These are phyloP conservation scores for Gyps fulvus DNA, from an alignment of 2,113 vertebrate genomes.

Conservation along the genomic window DNA sequence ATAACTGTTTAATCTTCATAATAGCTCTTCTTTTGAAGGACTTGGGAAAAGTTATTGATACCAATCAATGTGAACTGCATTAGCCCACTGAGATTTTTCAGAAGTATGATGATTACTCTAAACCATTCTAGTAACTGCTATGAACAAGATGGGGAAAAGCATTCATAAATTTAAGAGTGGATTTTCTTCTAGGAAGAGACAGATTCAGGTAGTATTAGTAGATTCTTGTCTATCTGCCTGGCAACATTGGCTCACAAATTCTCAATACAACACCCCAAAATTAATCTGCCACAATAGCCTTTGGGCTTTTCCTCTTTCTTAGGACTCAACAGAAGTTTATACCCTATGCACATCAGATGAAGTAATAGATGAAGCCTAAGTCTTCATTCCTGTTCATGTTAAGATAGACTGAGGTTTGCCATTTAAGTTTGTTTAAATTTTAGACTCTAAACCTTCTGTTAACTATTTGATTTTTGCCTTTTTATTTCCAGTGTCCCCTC, in stretches of 20 bases:
- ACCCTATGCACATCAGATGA: neutral
- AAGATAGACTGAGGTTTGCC: neutral
- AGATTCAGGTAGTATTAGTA: neutral
- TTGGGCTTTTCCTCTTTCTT: neutral
- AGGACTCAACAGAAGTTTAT: neutral
- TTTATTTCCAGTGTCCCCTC: neutral
- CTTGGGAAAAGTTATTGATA: neutral
- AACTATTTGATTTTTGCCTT: neutral
- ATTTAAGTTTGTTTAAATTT: neutral
- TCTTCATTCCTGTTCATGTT: neutral
- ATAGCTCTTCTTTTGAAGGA: neutral
- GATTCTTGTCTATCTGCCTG: neutral
- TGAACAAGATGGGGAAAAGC: neutral
- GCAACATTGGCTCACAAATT: neutral
- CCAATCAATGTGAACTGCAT: neutral
- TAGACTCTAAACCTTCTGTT: neutral
- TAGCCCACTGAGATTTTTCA: neutral
- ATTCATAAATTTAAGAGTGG: neutral
- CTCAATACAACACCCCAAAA: neutral
- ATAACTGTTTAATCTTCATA: neutral
- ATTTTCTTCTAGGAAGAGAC: neutral
- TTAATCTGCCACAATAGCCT: neutral
- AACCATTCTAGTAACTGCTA: neutral
- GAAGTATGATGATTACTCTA: neutral
- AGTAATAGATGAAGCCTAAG: neutral